Evolutionary conservation across 2,888 invertebrate genomes (phyloP), one percentile per base, ranked within the genome.

Genomic region (Macrophya annulata): DNA sequence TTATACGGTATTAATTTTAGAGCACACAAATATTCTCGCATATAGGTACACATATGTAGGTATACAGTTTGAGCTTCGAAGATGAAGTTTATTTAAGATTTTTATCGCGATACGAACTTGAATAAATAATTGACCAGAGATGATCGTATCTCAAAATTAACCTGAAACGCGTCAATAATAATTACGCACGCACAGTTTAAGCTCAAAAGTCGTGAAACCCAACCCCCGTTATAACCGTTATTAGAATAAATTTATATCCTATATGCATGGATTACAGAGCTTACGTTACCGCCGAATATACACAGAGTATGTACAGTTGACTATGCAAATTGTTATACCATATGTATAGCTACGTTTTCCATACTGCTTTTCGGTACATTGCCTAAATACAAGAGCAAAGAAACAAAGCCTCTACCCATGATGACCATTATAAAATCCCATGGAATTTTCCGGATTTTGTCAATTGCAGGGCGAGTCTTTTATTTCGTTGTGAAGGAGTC

Each of bases 201-300:
- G 68, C 68, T 37, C 68, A 25, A 68, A 68, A 68, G 37, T 68
- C 37, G 37, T 37, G 68, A 68, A 37, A 37, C 55, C n/a, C 10
- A 17, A 15, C 37, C 68, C 68, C 37, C 2, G 25, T 12, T 10
- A 68, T 17, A 15, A 10, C n/a, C 17, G 68, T 68, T 68, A 68
- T 68, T 37, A 37, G 68, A 68, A 68, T 68, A 68, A 68, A 68
- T 68, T 68, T 68, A 68, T 68, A 68, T 37, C 31, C 68, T 17
- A 68, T 17, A 68, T 68, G 68, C 68, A 68, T 68, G 68, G 68
- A 68, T 68, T 68, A 68, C 12, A 17, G 68, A 37, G 68, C 68
- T 68, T 68, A 37, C 5, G 68, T 37, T 68, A 10, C 15, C 31
- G 15, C 68, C 37, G 6, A 37, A 68, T 68, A 68, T 68, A 37